Percentiles rank a stretch among this genome's conserved stretches.
Conservation (phyloP, 2,113 vertebrate genomes). For the Scomber scombrus region DNA sequence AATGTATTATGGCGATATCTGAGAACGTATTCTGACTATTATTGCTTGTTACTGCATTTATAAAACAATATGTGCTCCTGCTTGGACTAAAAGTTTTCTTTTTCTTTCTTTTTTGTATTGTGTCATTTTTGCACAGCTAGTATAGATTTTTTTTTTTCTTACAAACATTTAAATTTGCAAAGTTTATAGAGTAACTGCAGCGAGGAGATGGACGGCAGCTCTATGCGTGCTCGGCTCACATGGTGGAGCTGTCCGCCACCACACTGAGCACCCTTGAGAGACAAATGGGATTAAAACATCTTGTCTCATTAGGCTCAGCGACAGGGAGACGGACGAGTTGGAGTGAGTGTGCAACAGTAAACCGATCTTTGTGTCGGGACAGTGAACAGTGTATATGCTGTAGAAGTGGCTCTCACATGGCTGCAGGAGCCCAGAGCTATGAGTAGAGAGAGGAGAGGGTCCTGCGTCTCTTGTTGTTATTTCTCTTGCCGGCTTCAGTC, state of each 20-base stretch:
- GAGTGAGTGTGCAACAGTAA: constrained; percentile 37
- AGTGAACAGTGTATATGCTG: constrained; percentile 20
- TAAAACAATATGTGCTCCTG: neutral
- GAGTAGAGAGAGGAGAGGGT: constrained; percentile 37
- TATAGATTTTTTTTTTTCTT: too few relatives aligned
- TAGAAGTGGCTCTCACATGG: constrained; percentile 61
- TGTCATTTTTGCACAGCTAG: too few relatives aligned
- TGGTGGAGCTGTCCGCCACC: constrained; percentile 80
- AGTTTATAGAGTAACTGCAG: neutral
- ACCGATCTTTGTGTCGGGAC: constrained; percentile 43
- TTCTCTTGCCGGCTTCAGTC: constrained; percentile 34
- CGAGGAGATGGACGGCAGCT: too few relatives aligned
- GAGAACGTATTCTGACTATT: neutral
- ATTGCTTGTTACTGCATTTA: neutral
- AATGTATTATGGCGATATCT: too few relatives aligned
- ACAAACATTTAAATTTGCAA: neutral
- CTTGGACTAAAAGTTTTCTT: too few relatives aligned
- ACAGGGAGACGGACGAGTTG: constrained; percentile 44
- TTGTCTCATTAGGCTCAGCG: constrained; percentile 72
- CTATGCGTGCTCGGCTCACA: constrained; percentile 50
- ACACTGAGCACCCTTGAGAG: constrained; percentile 22
- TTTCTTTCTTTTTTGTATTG: too few relatives aligned
- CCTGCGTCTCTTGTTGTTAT: constrained; percentile 25
- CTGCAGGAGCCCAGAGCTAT: constrained; percentile 43
- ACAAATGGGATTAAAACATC: constrained; percentile 85